phyloP scores from a whole-genome alignment of 2,888 invertebrate species.

The Cantharis nigra region DNA sequence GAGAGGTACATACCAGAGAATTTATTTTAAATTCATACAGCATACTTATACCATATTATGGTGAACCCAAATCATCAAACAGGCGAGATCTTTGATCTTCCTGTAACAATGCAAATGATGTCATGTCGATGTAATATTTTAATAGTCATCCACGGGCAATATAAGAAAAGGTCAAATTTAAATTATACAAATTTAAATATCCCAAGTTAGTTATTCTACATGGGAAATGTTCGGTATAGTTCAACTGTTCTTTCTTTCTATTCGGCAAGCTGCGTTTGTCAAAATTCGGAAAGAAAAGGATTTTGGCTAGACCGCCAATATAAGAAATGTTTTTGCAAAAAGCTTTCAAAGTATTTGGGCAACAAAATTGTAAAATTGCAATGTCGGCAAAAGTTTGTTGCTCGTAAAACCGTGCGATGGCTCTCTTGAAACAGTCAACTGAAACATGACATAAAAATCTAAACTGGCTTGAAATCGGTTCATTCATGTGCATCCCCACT shows the following conservation, averaged over 20 bases:
- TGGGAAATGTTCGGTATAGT: neutral
- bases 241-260: no score
- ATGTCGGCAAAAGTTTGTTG: neutral
- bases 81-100: neutral
- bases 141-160: neutral
- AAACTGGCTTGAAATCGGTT: constrained; percentile 26
- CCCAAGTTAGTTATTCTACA: neutral
- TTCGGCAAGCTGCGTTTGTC: no score
- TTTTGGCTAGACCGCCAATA: no score
- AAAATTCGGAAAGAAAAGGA: no score
- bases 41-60: neutral
- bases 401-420: neutral
- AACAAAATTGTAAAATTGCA: neutral
- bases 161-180: neutral
- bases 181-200: neutral
- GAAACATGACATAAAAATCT: constrained; percentile 18
- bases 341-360: no score
- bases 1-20: neutral
- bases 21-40: neutral
- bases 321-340: no score
- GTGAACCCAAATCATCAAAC: neutral
- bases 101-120: neutral
- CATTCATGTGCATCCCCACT: constrained; percentile 27
- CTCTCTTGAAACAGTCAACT: constrained; percentile 15
- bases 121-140: neutral